Evolutionary conservation across 2,797 vertebrate genomes (phyloP), one percentile per base, ranked within the genome.

Genomic region (Garrulus glandarius): DNA sequence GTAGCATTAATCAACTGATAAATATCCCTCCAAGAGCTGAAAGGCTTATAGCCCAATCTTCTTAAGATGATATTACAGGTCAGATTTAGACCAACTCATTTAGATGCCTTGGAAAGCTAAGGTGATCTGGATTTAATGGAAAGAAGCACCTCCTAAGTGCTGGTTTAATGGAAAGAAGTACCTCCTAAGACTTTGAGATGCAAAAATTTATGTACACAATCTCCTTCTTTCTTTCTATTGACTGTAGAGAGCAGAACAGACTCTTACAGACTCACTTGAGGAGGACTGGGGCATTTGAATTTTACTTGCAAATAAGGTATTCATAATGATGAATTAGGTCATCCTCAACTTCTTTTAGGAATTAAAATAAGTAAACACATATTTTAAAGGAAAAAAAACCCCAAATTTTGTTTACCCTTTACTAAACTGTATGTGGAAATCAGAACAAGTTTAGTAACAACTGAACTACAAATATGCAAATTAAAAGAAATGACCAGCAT

Each of bases 11-110:
- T 93, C 92, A 95, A 7, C 64, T 43, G 34, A 87, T 60, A 92
- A 92, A 83, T 46, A 89, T 8, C 36, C 4, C 68, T 83, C 47
- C 32, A 93, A 52, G 26, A 77, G 13, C 60, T 87, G 93, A 91
- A 92, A 93, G 61, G 13, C 93, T 96, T 95, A 95, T 49, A 64
- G 75, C 44, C 39, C 69, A 83, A 71, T 95, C 72, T 93, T 84
- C 77, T 85, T 69, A 84, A 6, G 47, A 95, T 75, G 59, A 60
- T 82, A 82, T 61, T 89, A 67, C 2, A 2, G 44, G 56, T 63
- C 89, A 93, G 47, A 87, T 65, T 92, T 82, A 93, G 95, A 92
- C 15, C 39, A 70, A 34, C 26, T 91, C 75, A 79, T 80, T 79
- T 79, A 91, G 67, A 41, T 80, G 64, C 63, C 61, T 29, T 26